Conservation (phyloP, 2,797 vertebrate species). For the Gambelia wislizenii region DNA sequence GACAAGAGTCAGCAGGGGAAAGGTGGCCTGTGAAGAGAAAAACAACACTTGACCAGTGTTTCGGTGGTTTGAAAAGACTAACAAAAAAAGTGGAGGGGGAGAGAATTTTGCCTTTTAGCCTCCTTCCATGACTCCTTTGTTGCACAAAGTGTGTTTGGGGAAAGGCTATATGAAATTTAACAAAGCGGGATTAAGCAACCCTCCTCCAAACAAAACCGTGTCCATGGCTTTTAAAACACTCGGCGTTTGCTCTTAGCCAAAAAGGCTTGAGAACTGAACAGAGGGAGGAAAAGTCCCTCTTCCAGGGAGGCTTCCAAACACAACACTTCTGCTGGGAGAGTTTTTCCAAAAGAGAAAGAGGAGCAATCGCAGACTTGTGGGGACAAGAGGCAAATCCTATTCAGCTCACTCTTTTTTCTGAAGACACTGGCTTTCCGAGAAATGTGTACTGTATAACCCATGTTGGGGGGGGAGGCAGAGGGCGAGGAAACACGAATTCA, state of each 20-base stretch:
- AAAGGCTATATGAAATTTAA: not conserved
- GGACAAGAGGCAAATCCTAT: not conserved
- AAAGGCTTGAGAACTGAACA: not conserved
- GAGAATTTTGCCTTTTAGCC: not conserved
- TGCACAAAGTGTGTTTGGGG: not conserved
- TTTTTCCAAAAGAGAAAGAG: not conserved
- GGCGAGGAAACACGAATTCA: not conserved
- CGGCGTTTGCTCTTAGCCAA: slow-evolving; percentile 27
- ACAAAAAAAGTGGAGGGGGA: not conserved
- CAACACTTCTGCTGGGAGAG: not conserved
- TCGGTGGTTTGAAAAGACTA: not conserved
- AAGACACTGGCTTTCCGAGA: accelerated
- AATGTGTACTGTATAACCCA: too few species aligned
- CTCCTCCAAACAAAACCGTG: not conserved
- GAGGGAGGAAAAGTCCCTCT: not conserved
- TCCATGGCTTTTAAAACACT: not conserved
- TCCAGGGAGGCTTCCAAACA: not conserved
- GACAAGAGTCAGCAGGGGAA: too few species aligned
- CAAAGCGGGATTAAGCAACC: slow-evolving; percentile 12
- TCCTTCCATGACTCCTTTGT: not conserved
- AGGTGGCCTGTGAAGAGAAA: too few species aligned
- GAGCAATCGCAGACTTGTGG: not conserved
- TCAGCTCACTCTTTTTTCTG: not conserved
- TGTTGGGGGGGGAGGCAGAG: too few species aligned
- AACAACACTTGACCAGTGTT: too few species aligned